Evolutionary conservation across 1,140 invertebrate genomes (phyloP).

Genomic region (Lucilia sericata): DNA sequence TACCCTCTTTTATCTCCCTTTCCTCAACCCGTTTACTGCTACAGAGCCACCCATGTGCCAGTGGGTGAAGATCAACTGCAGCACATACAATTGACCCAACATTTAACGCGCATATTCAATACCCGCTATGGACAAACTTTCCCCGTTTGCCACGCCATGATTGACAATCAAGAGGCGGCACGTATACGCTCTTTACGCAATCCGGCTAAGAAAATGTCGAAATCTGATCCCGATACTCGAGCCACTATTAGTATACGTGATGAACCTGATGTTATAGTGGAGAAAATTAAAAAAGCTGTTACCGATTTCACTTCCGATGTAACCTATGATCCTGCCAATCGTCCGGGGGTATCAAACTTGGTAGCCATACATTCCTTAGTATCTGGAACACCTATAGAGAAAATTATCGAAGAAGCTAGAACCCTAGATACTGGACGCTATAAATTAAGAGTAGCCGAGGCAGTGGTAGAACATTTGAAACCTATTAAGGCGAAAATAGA

Average conservation of each 20-base stretch:
- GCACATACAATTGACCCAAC: constrained; percentile 89
- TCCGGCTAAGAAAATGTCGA: constrained; percentile 96
- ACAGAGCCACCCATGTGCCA: constrained; percentile 90
- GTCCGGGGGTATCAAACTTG: constrained; percentile 92
- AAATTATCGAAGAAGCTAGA: constrained; percentile 78
- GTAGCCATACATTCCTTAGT: constrained; percentile 86
- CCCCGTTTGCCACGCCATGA: constrained; percentile 77
- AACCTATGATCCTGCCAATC: constrained; percentile 80
- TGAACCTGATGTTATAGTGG: constrained; percentile 78
- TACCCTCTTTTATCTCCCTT: not conserved
- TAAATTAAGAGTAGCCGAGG: constrained; percentile 82
- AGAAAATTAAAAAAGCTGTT: constrained; percentile 91
- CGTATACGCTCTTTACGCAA: constrained; percentile 85
- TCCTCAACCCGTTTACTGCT: constrained; percentile 5
- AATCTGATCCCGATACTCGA: constrained; percentile 86
- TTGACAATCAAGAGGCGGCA: constrained; percentile 72
- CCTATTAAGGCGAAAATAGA: constrained; percentile 79
- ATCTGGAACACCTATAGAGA: constrained; percentile 76
- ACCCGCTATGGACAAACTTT: constrained; percentile 81
- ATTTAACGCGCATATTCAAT: constrained; percentile 87
- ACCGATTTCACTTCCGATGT: constrained; percentile 91
- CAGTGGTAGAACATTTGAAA: constrained; percentile 77
- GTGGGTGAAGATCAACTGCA: constrained; percentile 95
- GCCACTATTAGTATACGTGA: constrained; percentile 87
- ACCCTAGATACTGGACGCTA: constrained; percentile 83